phyloP scores from a whole-genome alignment of 2,888 invertebrate genomes.

The Sarcophaga variegata region DNA sequence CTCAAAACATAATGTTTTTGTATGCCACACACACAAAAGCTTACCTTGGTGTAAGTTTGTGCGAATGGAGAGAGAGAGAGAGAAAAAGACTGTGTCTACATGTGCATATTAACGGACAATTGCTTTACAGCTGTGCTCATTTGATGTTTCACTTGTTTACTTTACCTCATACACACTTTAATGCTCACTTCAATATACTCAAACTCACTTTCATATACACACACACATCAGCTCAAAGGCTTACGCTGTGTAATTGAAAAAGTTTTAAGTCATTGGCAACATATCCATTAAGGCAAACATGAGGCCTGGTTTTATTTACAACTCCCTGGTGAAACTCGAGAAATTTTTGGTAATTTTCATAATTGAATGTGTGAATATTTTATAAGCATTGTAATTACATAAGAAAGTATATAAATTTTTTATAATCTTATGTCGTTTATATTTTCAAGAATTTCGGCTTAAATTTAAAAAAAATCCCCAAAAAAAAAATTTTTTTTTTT shows the following conservation, averaged over 20 bases:
- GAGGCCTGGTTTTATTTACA: background rate
- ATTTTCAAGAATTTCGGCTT: too few species aligned
- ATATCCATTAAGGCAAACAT: background rate
- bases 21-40: background rate
- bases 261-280: background rate
- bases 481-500: background rate
- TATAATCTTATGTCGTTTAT: too few species aligned
- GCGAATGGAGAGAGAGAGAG: background rate
- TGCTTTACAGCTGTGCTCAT: slow-evolving; percentile 49
- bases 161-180: slow-evolving; percentile 18
- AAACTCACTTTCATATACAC: background rate
- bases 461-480: too few species aligned
- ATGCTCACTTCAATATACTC: background rate
- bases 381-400: too few species aligned
- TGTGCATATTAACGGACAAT: slow-evolving; percentile 55
- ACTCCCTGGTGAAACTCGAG: background rate
- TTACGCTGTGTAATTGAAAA: slow-evolving; percentile 7
- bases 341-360: background rate
- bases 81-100: background rate
- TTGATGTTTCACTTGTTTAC: slow-evolving; percentile 40
- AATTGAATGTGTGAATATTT: too few species aligned
- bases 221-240: background rate
- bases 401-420: too few species aligned
- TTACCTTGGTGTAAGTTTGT: background rate
- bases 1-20: slow-evolving; percentile 21